These are phyloP conservation scores for Sinotaia quadrata DNA, from an alignment of 2,888 invertebrate species.

Conservation along the genomic window DNA sequence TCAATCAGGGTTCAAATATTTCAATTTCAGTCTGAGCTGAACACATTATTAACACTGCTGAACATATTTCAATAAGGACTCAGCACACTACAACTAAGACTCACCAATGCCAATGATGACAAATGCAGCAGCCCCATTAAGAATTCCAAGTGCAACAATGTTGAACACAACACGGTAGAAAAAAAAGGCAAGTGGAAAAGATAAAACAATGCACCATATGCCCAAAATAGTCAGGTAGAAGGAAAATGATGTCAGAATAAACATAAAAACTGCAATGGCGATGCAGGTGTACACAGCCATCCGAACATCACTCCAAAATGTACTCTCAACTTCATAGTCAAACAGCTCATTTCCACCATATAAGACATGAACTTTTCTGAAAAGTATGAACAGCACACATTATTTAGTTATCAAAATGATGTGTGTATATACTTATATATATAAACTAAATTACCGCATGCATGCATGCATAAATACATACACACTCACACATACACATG, in stretches of 20 bases:
- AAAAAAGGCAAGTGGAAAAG: constrained; percentile 66
- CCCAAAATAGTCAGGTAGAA: constrained; percentile 64
- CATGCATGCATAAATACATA: not conserved
- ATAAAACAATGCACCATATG: constrained; percentile 56
- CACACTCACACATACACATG: not conserved
- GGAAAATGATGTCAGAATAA: constrained; percentile 65
- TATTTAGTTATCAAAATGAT: not conserved
- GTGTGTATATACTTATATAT: not conserved
- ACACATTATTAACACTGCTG: not conserved
- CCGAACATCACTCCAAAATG: constrained; percentile 66
- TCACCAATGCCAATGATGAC: constrained; percentile 70
- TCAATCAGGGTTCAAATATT: no score
- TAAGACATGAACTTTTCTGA: constrained; percentile 63
- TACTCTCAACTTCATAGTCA: constrained; percentile 64
- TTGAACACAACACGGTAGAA: constrained; percentile 63
- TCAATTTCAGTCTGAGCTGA: no score
- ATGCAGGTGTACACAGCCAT: constrained; percentile 56
- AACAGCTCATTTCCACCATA: constrained; percentile 68
- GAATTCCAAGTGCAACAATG: constrained; percentile 60
- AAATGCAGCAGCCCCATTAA: constrained; percentile 69
- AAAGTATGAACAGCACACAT: no score
- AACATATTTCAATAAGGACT: not conserved
- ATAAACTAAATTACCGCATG: no score
- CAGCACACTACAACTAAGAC: constrained; percentile 26
- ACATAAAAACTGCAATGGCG: constrained; percentile 60